Conservation (phyloP, 2,888 invertebrate genomes). For the Drosophila demipolita region DNA sequence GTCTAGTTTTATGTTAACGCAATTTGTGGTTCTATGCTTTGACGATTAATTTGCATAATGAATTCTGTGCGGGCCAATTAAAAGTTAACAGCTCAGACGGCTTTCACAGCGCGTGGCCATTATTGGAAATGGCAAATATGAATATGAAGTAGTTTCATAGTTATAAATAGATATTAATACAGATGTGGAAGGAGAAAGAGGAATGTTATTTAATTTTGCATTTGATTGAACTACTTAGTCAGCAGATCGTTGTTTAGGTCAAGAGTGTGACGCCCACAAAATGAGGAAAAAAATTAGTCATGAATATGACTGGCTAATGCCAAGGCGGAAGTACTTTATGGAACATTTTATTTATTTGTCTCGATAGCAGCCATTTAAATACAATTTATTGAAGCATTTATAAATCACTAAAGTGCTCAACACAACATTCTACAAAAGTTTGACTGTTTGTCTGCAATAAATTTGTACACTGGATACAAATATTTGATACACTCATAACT, state of each 20-base stretch:
- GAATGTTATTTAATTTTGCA: conserved; percentile 24
- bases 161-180: conserved; percentile 20
- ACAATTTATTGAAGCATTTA: conserved; percentile 69
- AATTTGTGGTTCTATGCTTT: conserved; percentile 29
- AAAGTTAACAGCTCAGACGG: conserved; percentile 47
- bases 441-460: conserved; percentile 39
- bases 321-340: conserved; percentile 70
- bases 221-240: neutral
- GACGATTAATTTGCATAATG: conserved; percentile 68
- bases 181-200: conserved; percentile 8
- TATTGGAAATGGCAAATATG: neutral
- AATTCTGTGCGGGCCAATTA: conserved; percentile 64
- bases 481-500: conserved; percentile 19
- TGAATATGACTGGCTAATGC: conserved; percentile 51
- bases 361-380: conserved; percentile 51
- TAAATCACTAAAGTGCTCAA: conserved; percentile 63
- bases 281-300: neutral
- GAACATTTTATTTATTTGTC: conserved; percentile 52
- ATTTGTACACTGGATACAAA: conserved; percentile 22
- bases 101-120: conserved; percentile 71
- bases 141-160: neutral
- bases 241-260: neutral
- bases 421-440: conserved; percentile 41
- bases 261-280: conserved; percentile 18
- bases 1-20: neutral